Conservation (phyloP, 2,797 vertebrate species). For the Crax fasciolata region DNA sequence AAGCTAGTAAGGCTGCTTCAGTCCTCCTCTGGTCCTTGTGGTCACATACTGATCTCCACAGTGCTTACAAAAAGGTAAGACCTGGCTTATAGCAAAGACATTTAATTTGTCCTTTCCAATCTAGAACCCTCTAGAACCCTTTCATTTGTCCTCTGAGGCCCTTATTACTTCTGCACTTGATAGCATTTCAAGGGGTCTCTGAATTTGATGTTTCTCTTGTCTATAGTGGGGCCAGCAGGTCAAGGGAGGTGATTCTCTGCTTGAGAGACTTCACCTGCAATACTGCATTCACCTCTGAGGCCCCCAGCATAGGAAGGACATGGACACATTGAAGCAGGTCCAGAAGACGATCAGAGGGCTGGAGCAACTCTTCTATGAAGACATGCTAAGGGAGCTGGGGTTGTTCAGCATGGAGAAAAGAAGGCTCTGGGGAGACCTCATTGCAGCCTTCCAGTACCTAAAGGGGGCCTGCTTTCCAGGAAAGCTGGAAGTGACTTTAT, state of each 20-base stretch:
- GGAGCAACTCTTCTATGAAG: background rate
- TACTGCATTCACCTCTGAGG: background rate
- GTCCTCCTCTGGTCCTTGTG: slow-evolving; percentile 90
- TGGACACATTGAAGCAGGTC: background rate
- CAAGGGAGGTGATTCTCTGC: background rate
- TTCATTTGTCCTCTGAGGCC: background rate
- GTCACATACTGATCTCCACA: slow-evolving; percentile 88
- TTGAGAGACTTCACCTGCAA: background rate
- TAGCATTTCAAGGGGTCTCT: background rate
- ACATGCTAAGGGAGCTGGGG: background rate
- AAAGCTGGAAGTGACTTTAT: background rate
- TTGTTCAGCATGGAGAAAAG: background rate
- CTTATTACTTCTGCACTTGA: background rate
- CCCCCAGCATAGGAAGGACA: background rate
- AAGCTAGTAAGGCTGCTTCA: slow-evolving; percentile 87
- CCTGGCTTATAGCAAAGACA: background rate
- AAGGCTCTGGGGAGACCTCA: background rate
- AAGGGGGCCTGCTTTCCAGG: background rate
- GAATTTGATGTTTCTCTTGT: background rate
- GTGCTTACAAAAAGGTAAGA: slow-evolving; percentile 89
- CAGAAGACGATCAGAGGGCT: background rate
- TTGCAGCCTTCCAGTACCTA: background rate
- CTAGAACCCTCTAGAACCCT: background rate
- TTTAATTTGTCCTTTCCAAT: fast-evolving
- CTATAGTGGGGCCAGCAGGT: background rate